A percentile compares a stretch with the other conserved stretches of the same genome.
Evolutionary conservation across 2,888 invertebrate species (phyloP).

Genomic region (Ectemnius lituratus): DNA sequence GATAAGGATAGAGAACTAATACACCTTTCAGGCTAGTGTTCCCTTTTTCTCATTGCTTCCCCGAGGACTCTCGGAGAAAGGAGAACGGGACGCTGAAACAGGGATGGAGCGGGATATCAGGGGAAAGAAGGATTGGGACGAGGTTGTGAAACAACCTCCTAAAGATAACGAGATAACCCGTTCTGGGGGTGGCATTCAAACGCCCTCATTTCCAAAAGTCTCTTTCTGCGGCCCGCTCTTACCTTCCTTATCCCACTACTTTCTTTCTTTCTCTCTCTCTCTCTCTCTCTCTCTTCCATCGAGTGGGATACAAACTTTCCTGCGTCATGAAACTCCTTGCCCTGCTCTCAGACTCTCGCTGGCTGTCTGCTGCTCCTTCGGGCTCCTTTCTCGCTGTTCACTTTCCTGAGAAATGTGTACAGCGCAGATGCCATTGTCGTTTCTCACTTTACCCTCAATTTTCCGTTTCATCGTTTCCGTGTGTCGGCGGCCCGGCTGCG

Average conservation of each 20-base stretch:
- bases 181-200: conserved; percentile 69
- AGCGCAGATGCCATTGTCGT: conserved; percentile 28
- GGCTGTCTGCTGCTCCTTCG: neutral
- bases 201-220: conserved; percentile 70
- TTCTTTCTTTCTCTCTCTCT: neutral
- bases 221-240: neutral
- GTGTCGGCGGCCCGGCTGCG: conserved; percentile 8
- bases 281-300: neutral
- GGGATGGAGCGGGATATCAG: neutral
- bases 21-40: conserved; percentile 52
- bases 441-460: conserved; percentile 43
- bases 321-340: conserved; percentile 16
- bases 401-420: conserved; percentile 21
- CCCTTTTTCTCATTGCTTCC: conserved; percentile 12
- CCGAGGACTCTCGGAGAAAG: neutral
- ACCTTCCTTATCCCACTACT: too few species aligned
- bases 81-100: neutral
- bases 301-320: conserved; percentile 32
- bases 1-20: conserved; percentile 64
- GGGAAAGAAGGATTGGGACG: conserved; percentile 19
- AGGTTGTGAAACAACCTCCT: conserved; percentile 58
- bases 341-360: conserved; percentile 10
- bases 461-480: conserved; percentile 29
- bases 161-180: conserved; percentile 71
- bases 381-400: neutral